Conservation (phyloP, 2,113 vertebrate species). For the Lycaon pictus region DNA sequence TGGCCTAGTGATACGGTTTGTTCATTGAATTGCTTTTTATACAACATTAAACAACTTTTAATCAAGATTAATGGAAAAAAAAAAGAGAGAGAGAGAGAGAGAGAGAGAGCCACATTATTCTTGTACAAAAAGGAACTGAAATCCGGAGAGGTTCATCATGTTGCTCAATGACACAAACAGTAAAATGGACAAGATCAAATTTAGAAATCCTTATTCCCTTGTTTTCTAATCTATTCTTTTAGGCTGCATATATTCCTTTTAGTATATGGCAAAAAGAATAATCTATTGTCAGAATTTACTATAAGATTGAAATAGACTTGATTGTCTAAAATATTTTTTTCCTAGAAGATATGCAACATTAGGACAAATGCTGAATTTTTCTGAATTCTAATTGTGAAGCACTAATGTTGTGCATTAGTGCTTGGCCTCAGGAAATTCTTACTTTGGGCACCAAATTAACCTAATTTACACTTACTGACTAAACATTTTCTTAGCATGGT, state of each 20-base stretch:
- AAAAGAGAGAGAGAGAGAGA: too few relatives aligned
- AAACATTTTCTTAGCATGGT: slow-evolving; percentile 74
- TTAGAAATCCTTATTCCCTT: neutral
- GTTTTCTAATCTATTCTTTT: neutral
- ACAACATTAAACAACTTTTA: neutral
- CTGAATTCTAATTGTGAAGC: slow-evolving; percentile 72
- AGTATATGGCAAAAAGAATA: neutral
- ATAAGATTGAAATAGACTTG: slow-evolving; percentile 27
- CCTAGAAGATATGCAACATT: slow-evolving; percentile 51
- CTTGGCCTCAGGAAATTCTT: slow-evolving; percentile 75
- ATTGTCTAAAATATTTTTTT: slow-evolving; percentile 14
- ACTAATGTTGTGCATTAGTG: slow-evolving; percentile 68
- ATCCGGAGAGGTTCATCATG: neutral
- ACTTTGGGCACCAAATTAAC: slow-evolving; percentile 77
- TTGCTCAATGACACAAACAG: neutral
- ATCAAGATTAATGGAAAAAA: neutral
- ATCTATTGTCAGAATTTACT: neutral
- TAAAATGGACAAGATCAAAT: neutral
- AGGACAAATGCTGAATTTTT: slow-evolving; percentile 64
- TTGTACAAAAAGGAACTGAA: neutral
- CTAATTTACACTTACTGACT: slow-evolving; percentile 78
- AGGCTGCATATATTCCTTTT: neutral
- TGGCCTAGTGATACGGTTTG: neutral
- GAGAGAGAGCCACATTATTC: neutral
- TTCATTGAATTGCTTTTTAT: slow-evolving; percentile 3